phyloP scores from a whole-genome alignment of 2,888 invertebrate species.

The Isotomurus palustris region DNA sequence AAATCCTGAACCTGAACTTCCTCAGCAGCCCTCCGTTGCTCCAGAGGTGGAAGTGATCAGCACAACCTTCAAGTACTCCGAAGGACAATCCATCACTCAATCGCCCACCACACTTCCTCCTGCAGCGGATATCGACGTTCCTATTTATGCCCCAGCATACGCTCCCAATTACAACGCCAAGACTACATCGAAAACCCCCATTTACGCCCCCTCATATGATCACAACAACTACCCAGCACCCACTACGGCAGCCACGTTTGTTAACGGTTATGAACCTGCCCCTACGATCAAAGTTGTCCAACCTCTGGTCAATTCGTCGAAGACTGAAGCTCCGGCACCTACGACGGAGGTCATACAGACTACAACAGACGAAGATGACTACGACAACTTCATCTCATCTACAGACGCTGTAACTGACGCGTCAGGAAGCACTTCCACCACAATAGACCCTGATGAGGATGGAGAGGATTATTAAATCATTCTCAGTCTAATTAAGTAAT shows the following conservation, averaged over 20 bases:
- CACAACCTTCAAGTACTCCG: slow-evolving; percentile 1
- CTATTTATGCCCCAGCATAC: slow-evolving; percentile 7
- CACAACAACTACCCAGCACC: neutral
- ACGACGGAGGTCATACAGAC: neutral
- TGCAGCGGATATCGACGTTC: neutral
- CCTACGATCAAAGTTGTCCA: slow-evolving; percentile 1
- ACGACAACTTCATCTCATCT: too few species aligned
- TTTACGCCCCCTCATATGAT: slow-evolving; percentile 6
- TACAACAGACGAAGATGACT: slow-evolving; percentile 1
- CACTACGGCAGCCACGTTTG: too few species aligned
- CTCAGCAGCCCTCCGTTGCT: neutral
- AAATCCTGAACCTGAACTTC: neutral
- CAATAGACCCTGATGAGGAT: too few species aligned
- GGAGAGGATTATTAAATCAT: too few species aligned
- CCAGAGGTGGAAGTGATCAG: neutral
- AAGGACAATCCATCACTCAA: neutral
- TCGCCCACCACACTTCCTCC: neutral
- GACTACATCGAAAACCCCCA: neutral
- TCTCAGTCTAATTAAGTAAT: too few species aligned
- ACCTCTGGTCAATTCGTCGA: too few species aligned
- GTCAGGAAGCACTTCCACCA: too few species aligned
- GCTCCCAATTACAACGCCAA: slow-evolving; percentile 6
- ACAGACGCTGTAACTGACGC: too few species aligned
- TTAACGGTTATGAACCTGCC: too few species aligned
- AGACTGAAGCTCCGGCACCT: neutral